These are phyloP conservation scores for Prosopocoilus inquinatus DNA, from an alignment of 2,888 invertebrate genomes.

Conservation along the genomic window DNA sequence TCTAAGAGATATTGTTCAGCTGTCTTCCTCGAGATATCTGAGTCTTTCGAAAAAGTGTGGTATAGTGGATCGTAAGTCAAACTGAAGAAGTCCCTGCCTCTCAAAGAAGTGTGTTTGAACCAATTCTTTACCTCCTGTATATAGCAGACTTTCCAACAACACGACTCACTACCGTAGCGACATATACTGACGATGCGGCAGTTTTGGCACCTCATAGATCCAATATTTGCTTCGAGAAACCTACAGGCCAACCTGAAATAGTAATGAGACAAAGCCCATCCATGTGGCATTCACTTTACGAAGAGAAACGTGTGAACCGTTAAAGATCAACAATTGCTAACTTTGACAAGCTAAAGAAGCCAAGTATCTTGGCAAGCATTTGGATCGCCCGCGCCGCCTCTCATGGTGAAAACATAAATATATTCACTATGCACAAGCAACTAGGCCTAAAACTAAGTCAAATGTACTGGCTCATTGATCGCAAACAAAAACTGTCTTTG, in stretches of 20 bases:
- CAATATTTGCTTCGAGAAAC: too few species aligned
- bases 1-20: too few species aligned
- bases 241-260: too few species aligned
- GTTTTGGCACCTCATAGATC: conserved; percentile 11
- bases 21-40: too few species aligned
- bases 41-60: too few species aligned
- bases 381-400: too few species aligned
- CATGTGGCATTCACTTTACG: conserved; percentile 24
- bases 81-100: neutral
- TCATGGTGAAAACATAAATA: conserved; percentile 9
- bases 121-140: conserved; percentile 21
- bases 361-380: too few species aligned
- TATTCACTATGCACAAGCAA: neutral
- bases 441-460: conserved; percentile 4
- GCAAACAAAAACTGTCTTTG: neutral
- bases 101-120: conserved; percentile 24
- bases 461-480: conserved; percentile 8
- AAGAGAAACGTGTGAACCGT: conserved; percentile 10
- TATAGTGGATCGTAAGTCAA: too few species aligned
- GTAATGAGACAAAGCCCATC: conserved; percentile 19
- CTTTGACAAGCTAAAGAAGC: conserved; percentile 5
- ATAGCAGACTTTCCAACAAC: conserved; percentile 20
- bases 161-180: conserved; percentile 10
- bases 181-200: conserved; percentile 26
- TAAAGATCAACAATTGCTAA: conserved; percentile 6